Evolutionary conservation across 2,888 invertebrate species (phyloP), one percentile per base, ranked within the genome.

Genomic region (Gymnosoma rotundatum): DNA sequence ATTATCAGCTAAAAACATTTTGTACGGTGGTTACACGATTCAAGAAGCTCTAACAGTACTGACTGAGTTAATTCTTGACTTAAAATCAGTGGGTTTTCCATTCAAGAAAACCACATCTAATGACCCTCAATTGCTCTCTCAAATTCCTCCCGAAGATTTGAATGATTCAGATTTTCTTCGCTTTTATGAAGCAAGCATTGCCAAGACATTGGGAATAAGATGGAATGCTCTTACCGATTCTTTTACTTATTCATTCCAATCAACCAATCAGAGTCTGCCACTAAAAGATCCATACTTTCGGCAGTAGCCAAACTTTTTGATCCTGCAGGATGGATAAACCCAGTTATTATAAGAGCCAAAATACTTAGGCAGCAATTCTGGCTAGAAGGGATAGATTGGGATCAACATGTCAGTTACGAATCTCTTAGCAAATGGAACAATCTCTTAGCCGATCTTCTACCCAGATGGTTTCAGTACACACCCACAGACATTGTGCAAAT

Each of bases 131-230:
- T 42, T 48, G 14, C 42, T 48, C 45, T 8, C 20, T 9, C 20
- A 42, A 3, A 20, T 64, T 2, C 20, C 45, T 16, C 42, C 48
- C 12, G 21, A 64, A 4, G 45, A 64, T 48, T 21, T 42, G 21
- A 25, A 64, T 9, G 48, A 48, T n/a, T 45, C 36, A 18, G 60
- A 60, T 9, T 60, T 60, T 38, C 18, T 60, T 18, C 36, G 38
- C 9, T 60, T 60, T 18, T 18, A 60, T 38, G 38, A 60, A 38
- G 42, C 64, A 32, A 66, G 64, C n/a, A 21, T 20, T 16, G 48
- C 64, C 9, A 50, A 66, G 36, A 66, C 36, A 2, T 52, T 66
- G 36, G 64, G 64, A 64, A 64, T 64, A 14, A 45, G n/a, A 14
- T 64, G 25, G 48, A 64, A 64, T 2, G 64, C 48, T n/a, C 38